Evolutionary conservation across 2,888 invertebrate species (phyloP).

Genomic region (Drosophila mulleri): DNA sequence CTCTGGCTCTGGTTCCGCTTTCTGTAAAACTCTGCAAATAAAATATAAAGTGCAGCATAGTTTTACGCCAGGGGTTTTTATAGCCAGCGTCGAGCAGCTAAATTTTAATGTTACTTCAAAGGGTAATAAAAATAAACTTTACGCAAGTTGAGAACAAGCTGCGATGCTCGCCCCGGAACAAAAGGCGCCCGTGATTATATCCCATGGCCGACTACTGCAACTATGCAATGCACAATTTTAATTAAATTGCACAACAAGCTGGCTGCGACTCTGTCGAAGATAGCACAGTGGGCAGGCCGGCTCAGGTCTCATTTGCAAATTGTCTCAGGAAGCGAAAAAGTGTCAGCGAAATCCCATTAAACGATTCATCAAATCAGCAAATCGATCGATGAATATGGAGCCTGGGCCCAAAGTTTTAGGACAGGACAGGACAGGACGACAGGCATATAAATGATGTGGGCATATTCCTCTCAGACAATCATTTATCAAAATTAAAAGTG

Average conservation of each 20-base stretch:
- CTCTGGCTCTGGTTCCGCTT: constrained; percentile 25
- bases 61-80: constrained; percentile 69
- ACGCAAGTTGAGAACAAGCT: constrained; percentile 69
- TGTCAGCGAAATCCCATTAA: constrained; percentile 67
- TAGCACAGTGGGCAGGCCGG: not conserved
- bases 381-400: constrained; percentile 56
- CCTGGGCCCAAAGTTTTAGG: constrained; percentile 34
- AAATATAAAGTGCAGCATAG: constrained; percentile 74
- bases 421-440: constrained; percentile 34
- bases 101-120: constrained; percentile 80
- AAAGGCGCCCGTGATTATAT: constrained; percentile 41
- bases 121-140: constrained; percentile 79
- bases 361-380: constrained; percentile 72
- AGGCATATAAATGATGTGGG: constrained; percentile 76
- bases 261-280: not conserved
- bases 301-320: constrained; percentile 21
- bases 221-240: constrained; percentile 70
- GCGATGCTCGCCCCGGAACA: constrained; percentile 33
- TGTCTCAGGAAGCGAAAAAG: constrained; percentile 17
- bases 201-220: constrained; percentile 40
- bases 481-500: constrained; percentile 76
- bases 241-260: constrained; percentile 66
- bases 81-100: constrained; percentile 64
- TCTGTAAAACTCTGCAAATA: constrained; percentile 57
- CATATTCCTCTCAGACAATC: constrained; percentile 35